A percentile compares a stretch with the other conserved stretches of the same genome.
Evolutionary conservation across 2,888 invertebrate species (phyloP).

Genomic region (Acanthosepion pharaonis): DNA sequence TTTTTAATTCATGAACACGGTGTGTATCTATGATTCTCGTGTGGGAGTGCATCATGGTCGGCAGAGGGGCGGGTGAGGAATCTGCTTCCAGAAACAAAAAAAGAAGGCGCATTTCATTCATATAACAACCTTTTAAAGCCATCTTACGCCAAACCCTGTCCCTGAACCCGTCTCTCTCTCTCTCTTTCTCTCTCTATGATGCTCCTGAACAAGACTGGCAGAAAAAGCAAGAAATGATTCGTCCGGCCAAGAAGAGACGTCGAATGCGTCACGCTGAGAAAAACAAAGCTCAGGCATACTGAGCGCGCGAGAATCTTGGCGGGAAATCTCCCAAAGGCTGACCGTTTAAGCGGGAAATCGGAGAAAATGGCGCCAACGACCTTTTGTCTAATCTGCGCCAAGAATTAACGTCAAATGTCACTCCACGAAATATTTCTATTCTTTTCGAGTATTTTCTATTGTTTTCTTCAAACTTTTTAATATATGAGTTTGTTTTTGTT

Average conservation of each 20-base stretch:
- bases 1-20: background rate
- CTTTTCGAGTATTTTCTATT: background rate
- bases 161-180: background rate
- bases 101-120: background rate
- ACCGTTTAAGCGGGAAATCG: background rate
- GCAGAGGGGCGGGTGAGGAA: background rate
- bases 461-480: too few relatives aligned
- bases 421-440: background rate
- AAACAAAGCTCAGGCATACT: background rate
- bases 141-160: background rate
- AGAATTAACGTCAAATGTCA: background rate
- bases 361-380: conserved; percentile 33
- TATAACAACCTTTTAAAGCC: background rate
- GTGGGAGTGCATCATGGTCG: background rate
- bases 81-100: background rate
- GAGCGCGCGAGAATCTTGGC: too few relatives aligned
- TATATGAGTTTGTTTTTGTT: too few relatives aligned
- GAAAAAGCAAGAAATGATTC: background rate
- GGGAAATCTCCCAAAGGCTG: conserved; percentile 17
- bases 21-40: background rate
- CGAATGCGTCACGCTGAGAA: too few relatives aligned
- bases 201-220: background rate
- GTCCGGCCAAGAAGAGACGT: background rate
- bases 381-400: background rate
- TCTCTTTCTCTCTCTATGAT: background rate